Evolutionary conservation across 2,888 invertebrate species (phyloP).

Genomic region (Didymodactylos carnosus): DNA sequence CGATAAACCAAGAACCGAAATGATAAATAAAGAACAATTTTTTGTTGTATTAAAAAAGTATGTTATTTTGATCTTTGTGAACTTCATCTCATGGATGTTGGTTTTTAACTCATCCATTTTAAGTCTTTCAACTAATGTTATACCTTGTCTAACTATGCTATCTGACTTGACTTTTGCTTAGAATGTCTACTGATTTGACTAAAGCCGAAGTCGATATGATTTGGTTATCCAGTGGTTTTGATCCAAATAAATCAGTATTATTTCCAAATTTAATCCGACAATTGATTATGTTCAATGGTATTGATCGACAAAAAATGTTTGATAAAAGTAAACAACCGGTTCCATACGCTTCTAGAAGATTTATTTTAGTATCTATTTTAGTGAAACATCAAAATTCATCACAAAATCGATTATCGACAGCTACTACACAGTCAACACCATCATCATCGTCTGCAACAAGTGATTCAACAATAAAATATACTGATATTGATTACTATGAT

Average conservation of each 20-base stretch:
- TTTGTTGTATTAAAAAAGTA: not conserved
- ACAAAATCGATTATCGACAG: not conserved
- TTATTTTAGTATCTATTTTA: not conserved
- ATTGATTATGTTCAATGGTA: not conserved
- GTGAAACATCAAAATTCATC: not conserved
- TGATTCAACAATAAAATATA: not conserved
- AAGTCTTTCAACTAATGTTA: too few species aligned
- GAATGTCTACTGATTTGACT: not conserved
- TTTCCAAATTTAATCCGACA: not conserved
- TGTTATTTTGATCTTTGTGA: not conserved
- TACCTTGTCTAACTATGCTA: too few species aligned
- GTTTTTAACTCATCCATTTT: too few species aligned
- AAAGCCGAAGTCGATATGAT: not conserved
- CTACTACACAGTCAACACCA: not conserved
- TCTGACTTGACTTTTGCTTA: not conserved
- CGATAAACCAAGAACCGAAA: not conserved
- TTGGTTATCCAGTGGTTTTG: not conserved
- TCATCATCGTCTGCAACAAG: not conserved
- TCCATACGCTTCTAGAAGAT: not conserved
- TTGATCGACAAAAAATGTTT: not conserved
- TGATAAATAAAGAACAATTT: not conserved
- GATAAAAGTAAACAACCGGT: not conserved
- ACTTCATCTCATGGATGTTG: too few species aligned
- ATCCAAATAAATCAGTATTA: not conserved
- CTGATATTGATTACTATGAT: not conserved